Evolutionary conservation across 2,888 invertebrate species (phyloP), one percentile per base, ranked within the genome.

Genomic region (Volucella zonaria): DNA sequence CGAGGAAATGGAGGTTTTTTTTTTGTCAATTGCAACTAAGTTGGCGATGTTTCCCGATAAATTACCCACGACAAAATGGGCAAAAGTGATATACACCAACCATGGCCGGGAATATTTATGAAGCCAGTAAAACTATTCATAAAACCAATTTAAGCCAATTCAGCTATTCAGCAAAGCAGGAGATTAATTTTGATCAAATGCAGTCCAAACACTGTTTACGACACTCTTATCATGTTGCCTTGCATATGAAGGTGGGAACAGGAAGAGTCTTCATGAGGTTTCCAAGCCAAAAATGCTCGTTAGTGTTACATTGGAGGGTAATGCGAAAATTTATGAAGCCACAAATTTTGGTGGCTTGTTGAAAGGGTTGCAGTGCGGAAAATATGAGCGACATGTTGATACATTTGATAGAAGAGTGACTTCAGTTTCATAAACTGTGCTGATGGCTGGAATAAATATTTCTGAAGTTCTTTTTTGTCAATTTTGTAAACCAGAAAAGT

Each of bases 121-220:
- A 64, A 68, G 64, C 47, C 66, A 73, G 77, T 64, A 74, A 74
- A 74, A 68, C 82, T 68, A 68, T 78, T 74, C 77, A 45, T 62
- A 71, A 59, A 70, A 79, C 79, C 83, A 83, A 75, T 75, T 83
- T 79, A 75, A 83, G 83, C 67, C 75, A 83, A 83, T 79, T 66
- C 75, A 75, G 71, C 75, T 79, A 83, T 79, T 66, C 79, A 75
- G 71, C 80, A 71, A 71, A 67, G 70, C 66, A 71, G 71, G 76
- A 80, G 71, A 80, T 80, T 85, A 71, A 80, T 80, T 76, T 85
- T 73, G 73, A 85, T 80, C 75, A 85, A 85, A 71, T 76, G 51
- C 75, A 75, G 71, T 49, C 70, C 70, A 40, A 71, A 49, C 59
- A 75, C 66, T 80, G 70, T 80, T 85, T 75, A 67, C 43, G 82